Conservation (phyloP, 1,140 invertebrate genomes). For the Trichonephila clavata region DNA sequence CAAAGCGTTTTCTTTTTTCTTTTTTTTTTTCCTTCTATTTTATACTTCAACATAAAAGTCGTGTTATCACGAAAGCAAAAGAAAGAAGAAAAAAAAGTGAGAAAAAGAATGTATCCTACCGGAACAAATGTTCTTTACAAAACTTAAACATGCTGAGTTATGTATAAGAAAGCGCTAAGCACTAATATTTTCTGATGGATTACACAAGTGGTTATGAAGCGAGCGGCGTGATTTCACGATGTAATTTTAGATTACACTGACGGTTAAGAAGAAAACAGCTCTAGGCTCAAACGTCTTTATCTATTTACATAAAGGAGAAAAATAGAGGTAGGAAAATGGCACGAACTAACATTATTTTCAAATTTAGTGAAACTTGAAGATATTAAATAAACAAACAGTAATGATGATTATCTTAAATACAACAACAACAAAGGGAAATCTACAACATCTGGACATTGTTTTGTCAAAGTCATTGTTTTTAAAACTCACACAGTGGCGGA, state of each 20-base stretch:
- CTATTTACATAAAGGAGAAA: not conserved
- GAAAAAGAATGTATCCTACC: slow-evolving; percentile 30
- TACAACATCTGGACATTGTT: too few relatives aligned
- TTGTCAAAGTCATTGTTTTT: too few relatives aligned
- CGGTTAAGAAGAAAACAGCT: not conserved
- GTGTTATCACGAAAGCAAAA: slow-evolving; percentile 21
- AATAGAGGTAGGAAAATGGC: not conserved
- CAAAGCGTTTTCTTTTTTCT: slow-evolving; percentile 8
- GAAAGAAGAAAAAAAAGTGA: slow-evolving; percentile 20
- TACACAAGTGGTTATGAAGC: slow-evolving; percentile 33
- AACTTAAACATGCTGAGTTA: not conserved
- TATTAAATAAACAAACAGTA: too few relatives aligned
- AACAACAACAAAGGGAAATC: too few relatives aligned
- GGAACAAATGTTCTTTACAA: slow-evolving; percentile 54
- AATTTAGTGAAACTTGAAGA: too few relatives aligned
- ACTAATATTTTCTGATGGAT: slow-evolving; percentile 52
- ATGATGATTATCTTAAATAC: too few relatives aligned
- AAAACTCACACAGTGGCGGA: too few relatives aligned
- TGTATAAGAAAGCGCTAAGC: slow-evolving; percentile 37
- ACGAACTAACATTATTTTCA: not conserved
- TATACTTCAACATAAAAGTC: slow-evolving; percentile 10
- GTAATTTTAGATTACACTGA: slow-evolving; percentile 9
- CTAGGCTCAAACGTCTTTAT: not conserved
- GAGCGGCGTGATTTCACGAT: slow-evolving; percentile 9
- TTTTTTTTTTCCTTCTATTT: not conserved